phyloP scores from a whole-genome alignment of 2,797 vertebrate species.

The Gymnodraco acuticeps region DNA sequence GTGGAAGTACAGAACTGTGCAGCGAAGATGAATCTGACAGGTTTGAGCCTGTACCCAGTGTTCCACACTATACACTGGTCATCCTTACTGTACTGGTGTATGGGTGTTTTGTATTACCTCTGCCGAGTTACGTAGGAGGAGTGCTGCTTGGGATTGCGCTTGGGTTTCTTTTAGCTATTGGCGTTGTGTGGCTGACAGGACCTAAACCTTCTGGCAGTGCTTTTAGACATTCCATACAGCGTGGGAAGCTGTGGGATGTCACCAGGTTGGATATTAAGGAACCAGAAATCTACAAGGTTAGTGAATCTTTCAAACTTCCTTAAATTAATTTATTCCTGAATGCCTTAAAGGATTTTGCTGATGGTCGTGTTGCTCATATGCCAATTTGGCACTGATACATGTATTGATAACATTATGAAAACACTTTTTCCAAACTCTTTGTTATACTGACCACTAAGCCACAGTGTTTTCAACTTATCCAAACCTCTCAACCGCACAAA shows the following conservation, averaged over 20 bases:
- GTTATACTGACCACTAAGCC: too few species aligned
- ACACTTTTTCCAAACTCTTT: too few species aligned
- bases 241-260: conserved; percentile 66
- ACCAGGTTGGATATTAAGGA: conserved; percentile 91
- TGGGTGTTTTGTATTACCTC: conserved; percentile 91
- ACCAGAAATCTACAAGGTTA: conserved; percentile 94
- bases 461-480: too few species aligned
- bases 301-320: conserved; percentile 39
- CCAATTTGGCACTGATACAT: too few species aligned
- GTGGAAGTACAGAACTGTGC: conserved; percentile 62
- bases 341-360: background rate
- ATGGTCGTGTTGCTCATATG: background rate
- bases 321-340: background rate
- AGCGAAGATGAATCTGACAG: conserved; percentile 85
- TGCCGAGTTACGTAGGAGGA: conserved; percentile 91
- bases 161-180: conserved; percentile 94
- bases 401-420: too few species aligned
- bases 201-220: conserved; percentile 75
- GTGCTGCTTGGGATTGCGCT: conserved; percentile 90
- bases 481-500: too few species aligned
- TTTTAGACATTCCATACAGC: conserved; percentile 64
- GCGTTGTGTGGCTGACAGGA: conserved; percentile 92
- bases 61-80: conserved; percentile 89
- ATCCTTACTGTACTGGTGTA: conserved; percentile 90
- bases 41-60: conserved; percentile 69